Percentiles rank a stretch among this genome's conserved stretches.
Conservation (phyloP, 2,113 vertebrate species). For the Ictalurus punctatus region DNA sequence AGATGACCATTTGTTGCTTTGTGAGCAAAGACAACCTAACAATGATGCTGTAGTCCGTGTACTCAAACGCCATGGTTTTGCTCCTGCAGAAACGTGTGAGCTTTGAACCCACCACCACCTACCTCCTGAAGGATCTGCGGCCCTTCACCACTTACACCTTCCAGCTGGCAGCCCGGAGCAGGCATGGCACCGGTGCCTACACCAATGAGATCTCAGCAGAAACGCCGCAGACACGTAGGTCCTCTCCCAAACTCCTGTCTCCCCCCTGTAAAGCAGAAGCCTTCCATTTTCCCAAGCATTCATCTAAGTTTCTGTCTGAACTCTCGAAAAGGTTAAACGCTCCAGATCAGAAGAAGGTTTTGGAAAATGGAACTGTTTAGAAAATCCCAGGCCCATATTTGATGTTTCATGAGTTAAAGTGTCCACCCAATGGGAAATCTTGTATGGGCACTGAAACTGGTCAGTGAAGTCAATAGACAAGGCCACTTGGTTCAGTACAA, state of each 20-base stretch:
- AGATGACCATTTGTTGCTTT: background rate
- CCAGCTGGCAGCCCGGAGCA: slow-evolving; percentile 92
- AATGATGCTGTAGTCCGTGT: background rate
- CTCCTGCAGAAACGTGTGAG: slow-evolving; percentile 83
- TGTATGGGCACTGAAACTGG: slow-evolving; percentile 27
- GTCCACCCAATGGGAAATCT: slow-evolving; percentile 40
- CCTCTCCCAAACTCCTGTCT: slow-evolving; percentile 73
- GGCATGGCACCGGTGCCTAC: slow-evolving; percentile 91
- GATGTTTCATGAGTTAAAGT: slow-evolving; percentile 47
- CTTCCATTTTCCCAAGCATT: slow-evolving; percentile 31
- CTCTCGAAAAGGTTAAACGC: slow-evolving; percentile 19
- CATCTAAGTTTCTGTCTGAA: slow-evolving; percentile 6
- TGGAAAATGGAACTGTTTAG: slow-evolving; percentile 67
- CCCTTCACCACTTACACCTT: slow-evolving; percentile 96
- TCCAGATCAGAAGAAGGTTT: slow-evolving; percentile 56
- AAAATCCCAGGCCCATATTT: slow-evolving; percentile 45
- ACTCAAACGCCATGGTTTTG: background rate
- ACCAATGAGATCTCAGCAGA: slow-evolving; percentile 94
- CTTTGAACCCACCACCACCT: slow-evolving; percentile 89
- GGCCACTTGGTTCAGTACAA: slow-evolving; percentile 57
- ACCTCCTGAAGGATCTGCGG: slow-evolving; percentile 90
- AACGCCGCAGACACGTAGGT: slow-evolving; percentile 99
- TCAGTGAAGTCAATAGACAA: slow-evolving; percentile 65
- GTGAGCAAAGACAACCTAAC: background rate
- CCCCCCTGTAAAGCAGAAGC: background rate